phyloP scores from a whole-genome alignment of 2,888 invertebrate species.

The Tachina fera region DNA sequence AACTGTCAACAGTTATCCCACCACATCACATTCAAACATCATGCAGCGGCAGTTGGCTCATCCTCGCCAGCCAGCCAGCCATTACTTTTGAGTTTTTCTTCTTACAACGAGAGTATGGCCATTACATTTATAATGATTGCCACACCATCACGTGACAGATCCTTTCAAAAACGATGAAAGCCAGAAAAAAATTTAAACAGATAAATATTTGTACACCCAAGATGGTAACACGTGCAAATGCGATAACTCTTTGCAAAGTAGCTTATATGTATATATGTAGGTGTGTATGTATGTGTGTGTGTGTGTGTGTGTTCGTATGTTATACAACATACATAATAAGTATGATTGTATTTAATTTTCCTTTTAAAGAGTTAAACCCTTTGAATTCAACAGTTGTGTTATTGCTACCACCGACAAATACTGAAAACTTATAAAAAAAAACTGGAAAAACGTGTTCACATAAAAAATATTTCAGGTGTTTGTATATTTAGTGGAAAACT shows the following conservation, averaged over 20 bases:
- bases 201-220: constrained; percentile 55
- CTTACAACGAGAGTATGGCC: constrained; percentile 40
- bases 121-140: constrained; percentile 69
- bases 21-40: constrained; percentile 23
- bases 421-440: too few relatives aligned
- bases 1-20: constrained; percentile 55
- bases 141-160: constrained; percentile 68
- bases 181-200: constrained; percentile 1
- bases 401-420: not conserved
- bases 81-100: constrained; percentile 52
- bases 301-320: constrained; percentile 31
- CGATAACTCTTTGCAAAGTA: constrained; percentile 67
- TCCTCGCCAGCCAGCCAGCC: constrained; percentile 8
- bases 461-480: constrained; percentile 10
- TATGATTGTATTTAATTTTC: constrained; percentile 4
- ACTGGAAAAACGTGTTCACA: not conserved
- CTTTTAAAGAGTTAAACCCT: constrained; percentile 50
- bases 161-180: constrained; percentile 34
- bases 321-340: not conserved
- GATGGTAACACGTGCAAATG: constrained; percentile 70
- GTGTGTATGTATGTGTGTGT: not conserved
- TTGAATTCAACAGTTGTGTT: constrained; percentile 69
- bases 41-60: constrained; percentile 3
- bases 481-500: not conserved
- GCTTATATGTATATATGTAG: constrained; percentile 48